These are phyloP conservation scores for Lethocerus indicus DNA, from an alignment of 1,140 invertebrate genomes.

Conservation along the genomic window DNA sequence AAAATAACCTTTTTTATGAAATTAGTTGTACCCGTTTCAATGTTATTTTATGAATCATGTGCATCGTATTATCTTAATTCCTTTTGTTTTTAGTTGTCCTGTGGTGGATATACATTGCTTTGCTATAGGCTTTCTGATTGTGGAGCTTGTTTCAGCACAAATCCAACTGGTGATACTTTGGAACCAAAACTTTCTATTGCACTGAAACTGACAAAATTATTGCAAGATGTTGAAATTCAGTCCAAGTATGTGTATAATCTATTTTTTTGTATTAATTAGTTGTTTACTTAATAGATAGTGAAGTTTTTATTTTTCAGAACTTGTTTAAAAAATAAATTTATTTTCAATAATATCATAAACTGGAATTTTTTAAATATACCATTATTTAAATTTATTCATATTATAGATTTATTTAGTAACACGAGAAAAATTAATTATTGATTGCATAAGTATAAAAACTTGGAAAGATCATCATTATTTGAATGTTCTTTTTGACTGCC, in stretches of 20 bases:
- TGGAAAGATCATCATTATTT: too few relatives aligned
- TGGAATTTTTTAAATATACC: too few relatives aligned
- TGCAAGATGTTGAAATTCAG: slow-evolving; percentile 89
- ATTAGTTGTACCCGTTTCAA: neutral
- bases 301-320: too few relatives aligned
- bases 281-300: too few relatives aligned
- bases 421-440: too few relatives aligned
- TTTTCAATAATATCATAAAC: too few relatives aligned
- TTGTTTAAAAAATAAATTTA: too few relatives aligned
- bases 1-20: too few relatives aligned
- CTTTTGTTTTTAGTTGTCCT: slow-evolving; percentile 55
- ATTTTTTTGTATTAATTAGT: neutral
- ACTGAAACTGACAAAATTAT: slow-evolving; percentile 56
- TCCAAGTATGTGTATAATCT: slow-evolving; percentile 48
- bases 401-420: too few relatives aligned
- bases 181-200: slow-evolving; percentile 36
- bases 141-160: slow-evolving; percentile 56
- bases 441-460: too few relatives aligned
- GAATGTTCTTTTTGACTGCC: too few relatives aligned
- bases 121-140: slow-evolving; percentile 65
- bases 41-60: neutral
- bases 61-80: slow-evolving; percentile 10
- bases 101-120: slow-evolving; percentile 72
- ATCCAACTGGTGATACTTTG: slow-evolving; percentile 29
- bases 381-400: too few relatives aligned